These are phyloP conservation scores for Lichenostomus cassidix DNA, from an alignment of 2,113 vertebrate species.

Conservation along the genomic window DNA sequence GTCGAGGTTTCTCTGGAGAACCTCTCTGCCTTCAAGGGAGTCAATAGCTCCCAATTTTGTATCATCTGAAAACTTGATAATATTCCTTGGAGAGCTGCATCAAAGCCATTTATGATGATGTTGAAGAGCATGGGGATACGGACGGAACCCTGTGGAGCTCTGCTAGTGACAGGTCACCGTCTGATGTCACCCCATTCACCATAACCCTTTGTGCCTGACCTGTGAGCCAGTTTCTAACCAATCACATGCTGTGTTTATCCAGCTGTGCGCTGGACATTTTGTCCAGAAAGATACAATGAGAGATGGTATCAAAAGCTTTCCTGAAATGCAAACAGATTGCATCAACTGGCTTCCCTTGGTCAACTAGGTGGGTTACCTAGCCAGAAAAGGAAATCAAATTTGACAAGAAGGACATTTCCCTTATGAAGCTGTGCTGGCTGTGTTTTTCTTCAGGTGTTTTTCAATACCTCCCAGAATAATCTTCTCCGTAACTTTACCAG, in stretches of 20 bases:
- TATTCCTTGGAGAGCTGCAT: background rate
- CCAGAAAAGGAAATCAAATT: background rate
- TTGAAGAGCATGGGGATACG: rapidly evolving
- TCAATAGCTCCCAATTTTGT: background rate
- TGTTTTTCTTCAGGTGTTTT: background rate
- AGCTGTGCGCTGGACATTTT: background rate
- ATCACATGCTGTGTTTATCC: background rate
- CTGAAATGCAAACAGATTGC: background rate
- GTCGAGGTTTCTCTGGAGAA: rapidly evolving
- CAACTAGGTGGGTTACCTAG: background rate
- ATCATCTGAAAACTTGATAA: background rate
- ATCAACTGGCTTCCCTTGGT: background rate
- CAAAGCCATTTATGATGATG: background rate
- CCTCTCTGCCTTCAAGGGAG: background rate
- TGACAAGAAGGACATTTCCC: background rate
- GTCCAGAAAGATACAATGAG: background rate
- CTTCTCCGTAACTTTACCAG: background rate
- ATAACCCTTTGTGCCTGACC: rapidly evolving
- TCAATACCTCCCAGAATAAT: background rate
- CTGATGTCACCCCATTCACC: background rate
- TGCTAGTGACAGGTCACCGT: background rate
- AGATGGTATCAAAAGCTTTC: background rate
- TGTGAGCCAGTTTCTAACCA: background rate
- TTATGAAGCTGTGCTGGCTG: background rate
- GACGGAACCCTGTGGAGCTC: background rate